Evolutionary conservation across 1,140 invertebrate species (phyloP), one percentile per base, ranked within the genome.

Genomic region (Phortica variegata): DNA sequence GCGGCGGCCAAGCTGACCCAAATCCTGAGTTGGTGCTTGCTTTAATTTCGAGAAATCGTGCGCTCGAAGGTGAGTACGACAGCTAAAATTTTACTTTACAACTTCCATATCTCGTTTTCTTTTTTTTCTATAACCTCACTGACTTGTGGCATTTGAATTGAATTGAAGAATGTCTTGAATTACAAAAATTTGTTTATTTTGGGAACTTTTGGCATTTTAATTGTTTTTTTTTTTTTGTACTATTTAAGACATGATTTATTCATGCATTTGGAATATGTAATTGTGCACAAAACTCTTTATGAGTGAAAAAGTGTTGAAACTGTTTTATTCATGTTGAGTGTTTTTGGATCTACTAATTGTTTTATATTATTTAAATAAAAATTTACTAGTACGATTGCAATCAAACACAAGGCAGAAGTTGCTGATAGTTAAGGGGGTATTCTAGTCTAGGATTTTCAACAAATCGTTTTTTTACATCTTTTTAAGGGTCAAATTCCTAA

Each of bases 1-100:
- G 31, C 56, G 37, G 21, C 60, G 73, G 56, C 59, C 61, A 69
- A 31, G 71, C 77, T 65, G 75, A 78, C 47, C 85, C 86, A 31
- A 87, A 87, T 75, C 85, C 90, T n/a, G 90, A 93, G 68, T 86
- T 92, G 38, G 79, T 93, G 19, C 79, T 91, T 3, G 89, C 90
- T 2, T 80, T 93, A 17, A 80, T 93, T 32, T 88, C 89, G 13
- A 84, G 90, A 65, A 93, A 93, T 77, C 91, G 92, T 77, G 86
- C 86, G 52, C 80, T 93, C 8, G 89, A 93, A 90, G 90, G 91
- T 93, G 80, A 78, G 79, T 65, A 56, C 36, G 38, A 37, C 59
- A 29, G 26, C 12, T 29, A 7, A 7, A 46, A 19, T 26, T 47
- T 66, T 57, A 59, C 61, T 61, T 54, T 31, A 38, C 47, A 37